Base-by-base conservation (phyloP, 1,140 invertebrate genomes). In the Pinna nobilis region DNA sequence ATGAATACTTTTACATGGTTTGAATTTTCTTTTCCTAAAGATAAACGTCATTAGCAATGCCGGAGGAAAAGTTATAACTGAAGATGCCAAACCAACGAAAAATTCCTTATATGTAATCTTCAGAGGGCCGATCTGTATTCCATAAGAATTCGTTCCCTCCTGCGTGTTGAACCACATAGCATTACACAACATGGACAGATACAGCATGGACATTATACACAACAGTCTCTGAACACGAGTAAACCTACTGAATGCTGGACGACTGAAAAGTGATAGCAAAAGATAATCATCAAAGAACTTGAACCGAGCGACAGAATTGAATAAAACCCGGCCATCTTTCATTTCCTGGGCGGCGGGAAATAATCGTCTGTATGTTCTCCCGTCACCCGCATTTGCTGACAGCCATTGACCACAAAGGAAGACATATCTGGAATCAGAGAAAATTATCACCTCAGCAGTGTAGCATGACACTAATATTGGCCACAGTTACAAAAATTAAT, bases 51-150 rank as follows among this genome's bases (percentile, higher is more conserved):
- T 74, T 15, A 76, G 13, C 47, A 76, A 18, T 15, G 63, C 72
- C 0, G 78, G 76, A 3, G 75, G 53, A 86, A 91, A 90, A 7
- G 87, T 90, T 32, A 86, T 82, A 11, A 84, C 6, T 51, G 81
- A 77, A 4, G 81, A 81, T n/a, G 83, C 70, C 32, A 85, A 47
- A 0, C 84, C 85, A 32, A 86, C 79, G 64, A 73, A 85, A 35
- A 87, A 30, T 50, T 84, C 80, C 53, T 71, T 78, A n/a, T 87
- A 88, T 25, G 82, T 88, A 0, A 90, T 53, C 6, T 85, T 78
- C 11, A 91, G 77, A n/a, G 89, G 88, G 30, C 90, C 90, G 33
- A 91, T 63, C 37, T 83, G 76, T 25, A 90, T 51, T 6, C 79
- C 70, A 33, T 50, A 67, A 2, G 75, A 76, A 61, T 78, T 76